phyloP scores from a whole-genome alignment of 2,888 invertebrate genomes.

The Gymnosoma rotundatum region DNA sequence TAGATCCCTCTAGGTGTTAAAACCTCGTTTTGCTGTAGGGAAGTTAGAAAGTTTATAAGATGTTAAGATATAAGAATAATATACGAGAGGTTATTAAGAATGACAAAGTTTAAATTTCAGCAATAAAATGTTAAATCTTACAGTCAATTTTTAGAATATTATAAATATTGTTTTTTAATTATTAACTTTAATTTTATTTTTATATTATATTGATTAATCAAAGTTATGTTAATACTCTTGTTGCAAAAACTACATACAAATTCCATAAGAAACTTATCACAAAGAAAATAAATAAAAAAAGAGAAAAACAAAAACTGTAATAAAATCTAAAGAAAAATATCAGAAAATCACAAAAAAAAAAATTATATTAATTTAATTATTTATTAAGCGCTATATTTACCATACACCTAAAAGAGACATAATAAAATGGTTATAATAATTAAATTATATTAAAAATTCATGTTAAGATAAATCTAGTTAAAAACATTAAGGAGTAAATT shows the following conservation, averaged over 20 bases:
- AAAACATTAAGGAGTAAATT: constrained; percentile 45
- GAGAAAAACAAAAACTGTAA: neutral
- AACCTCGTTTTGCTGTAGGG: too few species aligned
- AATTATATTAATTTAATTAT: constrained; percentile 42
- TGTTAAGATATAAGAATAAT: too few species aligned
- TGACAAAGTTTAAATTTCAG: too few species aligned
- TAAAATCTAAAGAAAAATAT: constrained; percentile 27
- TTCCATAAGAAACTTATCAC: constrained; percentile 28
- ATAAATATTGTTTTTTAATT: neutral
- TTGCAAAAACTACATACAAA: constrained; percentile 31
- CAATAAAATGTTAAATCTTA: too few species aligned
- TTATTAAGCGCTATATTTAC: constrained; percentile 57
- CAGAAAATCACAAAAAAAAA: constrained; percentile 31
- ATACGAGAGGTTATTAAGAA: too few species aligned
- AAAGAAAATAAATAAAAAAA: constrained; percentile 7
- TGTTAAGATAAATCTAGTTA: constrained; percentile 51
- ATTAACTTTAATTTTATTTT: neutral
- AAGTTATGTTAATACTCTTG: constrained; percentile 44
- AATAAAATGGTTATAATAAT: constrained; percentile 41
- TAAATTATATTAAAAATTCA: constrained; percentile 38
- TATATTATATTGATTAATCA: neutral
- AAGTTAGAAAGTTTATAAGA: too few species aligned
- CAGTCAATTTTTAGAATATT: neutral
- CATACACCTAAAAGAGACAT: constrained; percentile 39
- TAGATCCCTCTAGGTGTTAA: too few species aligned